Percentiles rank a stretch among this genome's conserved stretches.
phyloP scores from a whole-genome alignment of 1,140 invertebrate species.

The Caenorhabditis inopinata region DNA sequence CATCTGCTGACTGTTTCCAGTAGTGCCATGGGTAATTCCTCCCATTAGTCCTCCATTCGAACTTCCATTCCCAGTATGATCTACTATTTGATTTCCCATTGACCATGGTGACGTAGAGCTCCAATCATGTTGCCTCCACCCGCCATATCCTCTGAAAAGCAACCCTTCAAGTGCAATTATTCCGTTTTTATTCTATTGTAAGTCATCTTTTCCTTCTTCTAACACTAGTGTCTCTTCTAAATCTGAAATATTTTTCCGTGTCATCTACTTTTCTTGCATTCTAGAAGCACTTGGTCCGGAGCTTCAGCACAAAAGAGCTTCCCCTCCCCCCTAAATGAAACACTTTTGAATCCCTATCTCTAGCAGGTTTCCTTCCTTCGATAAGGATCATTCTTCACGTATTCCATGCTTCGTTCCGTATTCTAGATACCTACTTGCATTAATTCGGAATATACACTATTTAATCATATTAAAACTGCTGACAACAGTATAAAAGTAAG shows the following conservation, averaged over 20 bases:
- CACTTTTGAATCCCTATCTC: slow-evolving; percentile 30
- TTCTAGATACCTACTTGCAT: no score
- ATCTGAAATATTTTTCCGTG: not conserved
- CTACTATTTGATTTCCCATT: slow-evolving; percentile 9
- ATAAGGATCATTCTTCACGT: not conserved
- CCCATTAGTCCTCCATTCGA: not conserved
- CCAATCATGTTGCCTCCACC: slow-evolving; percentile 11
- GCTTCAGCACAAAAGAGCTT: slow-evolving; percentile 30
- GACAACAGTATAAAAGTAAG: no score
- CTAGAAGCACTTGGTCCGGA: slow-evolving; percentile 21
- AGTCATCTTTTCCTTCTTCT: not conserved
- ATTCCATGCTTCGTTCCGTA: no score
- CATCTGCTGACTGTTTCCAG: not conserved
- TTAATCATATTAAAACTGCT: no score
- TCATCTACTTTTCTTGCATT: slow-evolving; percentile 6
- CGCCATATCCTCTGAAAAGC: not conserved
- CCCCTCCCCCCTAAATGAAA: not conserved
- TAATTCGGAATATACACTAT: no score
- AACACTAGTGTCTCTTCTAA: not conserved
- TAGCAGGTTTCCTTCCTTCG: not conserved
- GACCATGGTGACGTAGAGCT: slow-evolving; percentile 11
- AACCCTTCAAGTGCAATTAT: slow-evolving; percentile 32
- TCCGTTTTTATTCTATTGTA: slow-evolving; percentile 4
- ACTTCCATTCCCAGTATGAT: not conserved
- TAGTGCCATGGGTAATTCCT: not conserved